Percentiles rank a stretch among this genome's conserved stretches.
These are phyloP conservation scores for Hoplias malabaricus DNA, from an alignment of 2,113 vertebrate genomes.

Conservation along the genomic window DNA sequence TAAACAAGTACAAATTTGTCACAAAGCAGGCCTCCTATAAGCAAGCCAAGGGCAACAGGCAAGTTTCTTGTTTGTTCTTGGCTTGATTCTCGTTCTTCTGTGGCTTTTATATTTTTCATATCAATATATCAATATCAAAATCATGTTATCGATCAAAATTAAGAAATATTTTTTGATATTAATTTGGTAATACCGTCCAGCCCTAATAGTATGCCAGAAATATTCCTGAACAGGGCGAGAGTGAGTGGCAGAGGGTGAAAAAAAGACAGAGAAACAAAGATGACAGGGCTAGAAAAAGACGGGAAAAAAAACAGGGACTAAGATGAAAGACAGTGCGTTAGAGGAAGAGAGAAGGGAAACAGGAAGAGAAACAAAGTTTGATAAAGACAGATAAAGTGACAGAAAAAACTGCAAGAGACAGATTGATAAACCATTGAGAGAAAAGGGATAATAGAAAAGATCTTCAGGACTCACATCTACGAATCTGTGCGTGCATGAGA, in stretches of 20 bases:
- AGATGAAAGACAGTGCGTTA: slow-evolving; percentile 57
- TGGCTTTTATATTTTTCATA: no score
- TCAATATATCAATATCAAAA: no score
- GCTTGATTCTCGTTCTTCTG: no score
- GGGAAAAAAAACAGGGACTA: not conserved
- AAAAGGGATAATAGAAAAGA: not conserved
- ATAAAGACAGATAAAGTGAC: not conserved
- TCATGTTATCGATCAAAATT: no score
- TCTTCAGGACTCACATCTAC: not conserved
- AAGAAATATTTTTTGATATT: no score
- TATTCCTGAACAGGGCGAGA: not conserved
- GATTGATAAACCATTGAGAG: no score
- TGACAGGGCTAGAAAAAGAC: not conserved
- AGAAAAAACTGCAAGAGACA: not conserved
- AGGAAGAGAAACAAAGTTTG: not conserved
- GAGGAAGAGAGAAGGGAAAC: not conserved
- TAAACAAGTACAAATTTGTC: no score
- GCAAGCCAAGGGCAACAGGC: no score
- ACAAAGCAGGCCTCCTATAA: no score
- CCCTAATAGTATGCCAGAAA: no score
- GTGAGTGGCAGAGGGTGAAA: not conserved
- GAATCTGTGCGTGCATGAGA: not conserved
- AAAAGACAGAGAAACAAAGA: not conserved
- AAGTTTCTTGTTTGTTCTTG: no score
- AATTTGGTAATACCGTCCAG: no score